A percentile compares a stretch with the other conserved stretches of the same genome.
phyloP scores from a whole-genome alignment of 2,888 invertebrate species.

The Pterostichus madidus region DNA sequence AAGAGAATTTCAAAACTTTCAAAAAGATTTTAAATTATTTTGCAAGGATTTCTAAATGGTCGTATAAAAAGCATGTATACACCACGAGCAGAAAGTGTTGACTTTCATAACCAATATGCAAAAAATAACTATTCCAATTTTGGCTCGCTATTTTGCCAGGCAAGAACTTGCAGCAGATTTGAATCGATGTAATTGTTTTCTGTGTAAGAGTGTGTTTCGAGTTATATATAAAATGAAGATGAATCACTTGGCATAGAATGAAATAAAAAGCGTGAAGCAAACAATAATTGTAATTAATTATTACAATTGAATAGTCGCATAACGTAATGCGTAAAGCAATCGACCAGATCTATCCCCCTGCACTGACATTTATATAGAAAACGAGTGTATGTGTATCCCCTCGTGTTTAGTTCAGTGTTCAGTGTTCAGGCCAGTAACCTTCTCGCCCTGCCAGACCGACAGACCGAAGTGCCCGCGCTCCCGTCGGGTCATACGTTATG shows the following conservation, averaged over 20 bases:
- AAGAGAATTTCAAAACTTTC: too few species aligned
- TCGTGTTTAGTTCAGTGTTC: slow-evolving; percentile 19
- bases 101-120: too few species aligned
- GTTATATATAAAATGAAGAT: slow-evolving; percentile 38
- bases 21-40: too few species aligned
- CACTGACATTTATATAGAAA: slow-evolving; percentile 58
- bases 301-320: slow-evolving; percentile 51
- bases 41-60: too few species aligned
- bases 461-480: slow-evolving; percentile 22
- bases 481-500: slow-evolving; percentile 64
- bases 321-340: slow-evolving; percentile 53
- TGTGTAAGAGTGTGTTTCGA: not conserved
- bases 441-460: slow-evolving; percentile 32
- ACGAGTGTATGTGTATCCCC: slow-evolving; percentile 45
- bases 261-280: slow-evolving; percentile 55
- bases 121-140: too few species aligned
- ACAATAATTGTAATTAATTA: slow-evolving; percentile 54
- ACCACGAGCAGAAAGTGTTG: too few species aligned
- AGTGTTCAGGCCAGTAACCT: slow-evolving; percentile 55
- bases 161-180: too few species aligned
- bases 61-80: too few species aligned
- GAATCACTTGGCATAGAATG: slow-evolving; percentile 23
- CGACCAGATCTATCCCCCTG: slow-evolving; percentile 51
- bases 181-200: not conserved
- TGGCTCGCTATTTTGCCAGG: too few species aligned